Base-by-base conservation (phyloP, 30 jellyfish, hydroid and myxozoan genomes). In the Aurelia sp. region DNA sequence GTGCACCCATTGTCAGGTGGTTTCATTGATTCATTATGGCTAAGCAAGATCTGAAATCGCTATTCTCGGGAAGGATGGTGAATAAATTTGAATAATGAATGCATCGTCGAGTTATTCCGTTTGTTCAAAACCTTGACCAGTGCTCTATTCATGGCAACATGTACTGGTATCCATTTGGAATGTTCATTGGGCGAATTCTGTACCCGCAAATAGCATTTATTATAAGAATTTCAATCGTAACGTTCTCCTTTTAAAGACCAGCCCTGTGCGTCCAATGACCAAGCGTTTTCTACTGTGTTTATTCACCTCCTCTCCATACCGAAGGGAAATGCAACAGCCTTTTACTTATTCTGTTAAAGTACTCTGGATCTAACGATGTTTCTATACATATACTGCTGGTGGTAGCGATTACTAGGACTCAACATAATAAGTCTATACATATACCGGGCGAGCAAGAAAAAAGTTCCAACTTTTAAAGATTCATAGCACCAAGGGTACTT, bases 1-100 rank as follows among this genome's bases (percentile, higher is more conserved):
- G 38, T 76, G 87, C 80, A 64, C 50, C 68, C 73, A n/a, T 77
- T 35, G 80, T 63, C 80, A 61, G 89, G 89, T 78, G 89, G 89
- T 40, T 63, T 68, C 31, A 78, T 78, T 35, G 35, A 63, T 33
- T 55, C 50, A 33, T 24, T 21, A 64, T 78, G 22, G 48, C 52
- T 51, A 41, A 58, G 80, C 27, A 20, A 33, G 27, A 74, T 17
- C 17, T 50, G 31, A 47, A 64, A 60, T 77, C 63, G 67, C 78
- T 74, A 22, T 12, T 35, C 48, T 13, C 67, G 20, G 18, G 80
- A n/a, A 57, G 27, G 62, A 69, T 18, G 44, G 80, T 24, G 80
- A n/a, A 12, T 10, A 78, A 78, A 78, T 78, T 63, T 78, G 89
- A 78, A 78, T 78, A 62, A 78, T 78, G 89, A 78, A 78, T 78